These are phyloP conservation scores for Balaeniceps rex DNA, from an alignment of 2,113 vertebrate genomes.

Conservation along the genomic window DNA sequence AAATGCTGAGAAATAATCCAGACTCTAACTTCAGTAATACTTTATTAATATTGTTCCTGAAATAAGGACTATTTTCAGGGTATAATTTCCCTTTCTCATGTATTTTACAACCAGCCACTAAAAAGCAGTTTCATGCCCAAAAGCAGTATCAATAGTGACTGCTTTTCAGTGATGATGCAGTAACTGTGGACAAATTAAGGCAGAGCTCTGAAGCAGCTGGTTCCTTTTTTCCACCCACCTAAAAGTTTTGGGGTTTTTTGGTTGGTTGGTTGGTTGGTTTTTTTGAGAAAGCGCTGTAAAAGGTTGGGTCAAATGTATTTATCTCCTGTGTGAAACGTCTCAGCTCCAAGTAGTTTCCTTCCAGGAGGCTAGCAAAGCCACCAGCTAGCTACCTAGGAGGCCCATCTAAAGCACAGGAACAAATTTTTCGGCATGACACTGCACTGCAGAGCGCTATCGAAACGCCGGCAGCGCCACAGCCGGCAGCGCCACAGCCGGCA, in stretches of 20 bases:
- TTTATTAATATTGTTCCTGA: not conserved
- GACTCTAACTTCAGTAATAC: not conserved
- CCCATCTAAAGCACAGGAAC: not conserved
- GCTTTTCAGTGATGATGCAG: not conserved
- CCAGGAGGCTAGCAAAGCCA: too few relatives aligned
- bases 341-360: rapidly evolving
- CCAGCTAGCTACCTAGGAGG: not conserved
- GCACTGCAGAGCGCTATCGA: too few relatives aligned
- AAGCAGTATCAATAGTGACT: rapidly evolving
- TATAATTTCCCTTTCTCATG: not conserved
- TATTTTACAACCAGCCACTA: not conserved
- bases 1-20: not conserved
- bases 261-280: too few relatives aligned
- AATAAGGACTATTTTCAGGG: not conserved
- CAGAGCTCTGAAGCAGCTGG: not conserved
- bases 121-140: not conserved
- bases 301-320: rapidly evolving
- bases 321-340: too few relatives aligned
- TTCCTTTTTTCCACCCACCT: not conserved
- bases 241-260: not conserved
- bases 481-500: not conserved
- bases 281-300: not conserved
- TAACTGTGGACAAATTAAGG: too few relatives aligned
- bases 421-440: too few relatives aligned
- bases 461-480: too few relatives aligned